phyloP scores from a whole-genome alignment of 1,140 invertebrate genomes.

The Drosophila pandora region DNA sequence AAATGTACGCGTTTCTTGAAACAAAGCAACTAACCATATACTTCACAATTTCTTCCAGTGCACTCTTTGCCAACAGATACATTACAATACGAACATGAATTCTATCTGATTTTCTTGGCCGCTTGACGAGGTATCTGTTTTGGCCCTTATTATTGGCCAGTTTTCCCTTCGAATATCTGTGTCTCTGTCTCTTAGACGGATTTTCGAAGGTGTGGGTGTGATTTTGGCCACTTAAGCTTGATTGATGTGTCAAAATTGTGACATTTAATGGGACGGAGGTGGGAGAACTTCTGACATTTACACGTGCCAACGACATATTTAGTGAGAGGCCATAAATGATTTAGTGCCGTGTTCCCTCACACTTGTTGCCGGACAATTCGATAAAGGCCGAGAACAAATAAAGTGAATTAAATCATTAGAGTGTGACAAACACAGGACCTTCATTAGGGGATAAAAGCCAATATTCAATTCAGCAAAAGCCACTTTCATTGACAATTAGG shows the following conservation, averaged over 20 bases:
- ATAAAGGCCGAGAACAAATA: constrained; percentile 17
- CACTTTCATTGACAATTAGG: constrained; percentile 27
- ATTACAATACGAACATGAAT: constrained; percentile 30
- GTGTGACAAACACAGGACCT: constrained; percentile 38
- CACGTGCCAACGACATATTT: constrained; percentile 24
- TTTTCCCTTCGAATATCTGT: not conserved
- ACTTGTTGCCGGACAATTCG: constrained; percentile 32
- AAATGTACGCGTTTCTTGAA: too few relatives aligned
- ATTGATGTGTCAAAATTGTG: constrained; percentile 63
- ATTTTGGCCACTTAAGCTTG: constrained; percentile 53
- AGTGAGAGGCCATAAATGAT: constrained; percentile 35
- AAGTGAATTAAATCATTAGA: constrained; percentile 48
- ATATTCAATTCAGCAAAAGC: constrained; percentile 14
- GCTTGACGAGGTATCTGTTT: constrained; percentile 33
- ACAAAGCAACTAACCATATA: not conserved
- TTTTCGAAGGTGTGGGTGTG: not conserved
- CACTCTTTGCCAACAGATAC: not conserved
- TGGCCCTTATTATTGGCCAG: constrained; percentile 8
- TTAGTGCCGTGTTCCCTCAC: constrained; percentile 10
- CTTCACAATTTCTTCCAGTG: constrained; percentile 4
- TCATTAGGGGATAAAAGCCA: constrained; percentile 31
- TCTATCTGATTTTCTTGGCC: constrained; percentile 55
- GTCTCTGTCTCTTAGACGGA: not conserved
- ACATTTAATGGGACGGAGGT: constrained; percentile 12
- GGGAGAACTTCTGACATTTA: constrained; percentile 37